Evolutionary conservation across 1,140 invertebrate genomes (phyloP).

Genomic region (Globodera rostochiensis): DNA sequence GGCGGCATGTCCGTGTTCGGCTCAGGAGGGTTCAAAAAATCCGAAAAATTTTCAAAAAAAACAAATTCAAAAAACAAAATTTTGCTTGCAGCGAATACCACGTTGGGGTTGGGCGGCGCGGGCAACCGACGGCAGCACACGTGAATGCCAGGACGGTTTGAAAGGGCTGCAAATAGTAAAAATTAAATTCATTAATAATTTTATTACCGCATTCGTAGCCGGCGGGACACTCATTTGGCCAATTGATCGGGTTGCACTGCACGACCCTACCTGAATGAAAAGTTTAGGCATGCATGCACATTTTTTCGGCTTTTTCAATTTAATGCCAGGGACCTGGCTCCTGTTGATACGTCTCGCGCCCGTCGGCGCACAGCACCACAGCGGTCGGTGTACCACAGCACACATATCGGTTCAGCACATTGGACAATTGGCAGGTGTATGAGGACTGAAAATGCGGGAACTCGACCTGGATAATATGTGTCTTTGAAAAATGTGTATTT

Average conservation of each 20-base stretch:
- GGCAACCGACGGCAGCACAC: constrained; percentile 39
- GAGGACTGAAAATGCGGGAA: constrained; percentile 29
- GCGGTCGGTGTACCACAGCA: constrained; percentile 42
- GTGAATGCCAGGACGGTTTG: constrained; percentile 35
- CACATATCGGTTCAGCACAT: constrained; percentile 41
- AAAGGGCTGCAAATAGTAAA: constrained; percentile 13
- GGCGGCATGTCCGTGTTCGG: constrained; percentile 27
- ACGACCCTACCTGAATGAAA: constrained; percentile 41
- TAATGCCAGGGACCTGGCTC: constrained; percentile 40
- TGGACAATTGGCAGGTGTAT: constrained; percentile 50
- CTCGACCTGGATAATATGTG: too few species aligned
- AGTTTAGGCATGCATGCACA: not conserved
- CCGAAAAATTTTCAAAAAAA: not conserved
- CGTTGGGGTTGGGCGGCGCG: constrained; percentile 17
- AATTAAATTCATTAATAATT: too few species aligned
- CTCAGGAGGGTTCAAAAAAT: constrained; percentile 11
- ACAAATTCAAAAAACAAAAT: not conserved
- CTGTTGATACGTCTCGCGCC: constrained; percentile 50
- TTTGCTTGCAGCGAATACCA: constrained; percentile 13
- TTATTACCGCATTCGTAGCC: constrained; percentile 41
- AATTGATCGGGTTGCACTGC: constrained; percentile 40
- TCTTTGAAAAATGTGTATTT: too few species aligned
- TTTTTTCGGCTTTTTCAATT: too few species aligned
- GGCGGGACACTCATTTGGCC: constrained; percentile 32
- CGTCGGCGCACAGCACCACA: constrained; percentile 44